phyloP scores from a whole-genome alignment of 2,888 invertebrate genomes.

The Polylopha cassiicola region DNA sequence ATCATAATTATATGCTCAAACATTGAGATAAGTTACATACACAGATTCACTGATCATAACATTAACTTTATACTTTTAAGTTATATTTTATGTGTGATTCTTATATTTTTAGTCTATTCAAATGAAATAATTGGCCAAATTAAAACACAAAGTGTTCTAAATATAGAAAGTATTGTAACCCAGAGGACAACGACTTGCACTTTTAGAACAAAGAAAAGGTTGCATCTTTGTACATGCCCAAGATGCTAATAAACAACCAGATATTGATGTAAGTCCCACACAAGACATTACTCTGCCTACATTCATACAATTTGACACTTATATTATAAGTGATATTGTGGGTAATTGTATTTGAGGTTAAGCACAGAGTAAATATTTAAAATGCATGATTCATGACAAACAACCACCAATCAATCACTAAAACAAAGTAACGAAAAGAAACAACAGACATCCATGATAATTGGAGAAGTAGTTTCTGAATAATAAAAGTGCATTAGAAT shows the following conservation, averaged over 20 bases:
- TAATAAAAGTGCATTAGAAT: conserved; percentile 18
- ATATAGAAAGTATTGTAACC: conserved; percentile 45
- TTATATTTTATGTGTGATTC: background rate
- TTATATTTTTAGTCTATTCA: background rate
- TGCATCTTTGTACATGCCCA: conserved; percentile 1
- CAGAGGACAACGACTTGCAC: conserved; percentile 58
- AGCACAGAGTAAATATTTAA: conserved; percentile 16
- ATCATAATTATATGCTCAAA: too few species aligned
- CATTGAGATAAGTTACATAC: too few species aligned
- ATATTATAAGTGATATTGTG: background rate
- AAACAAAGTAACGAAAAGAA: conserved; percentile 6
- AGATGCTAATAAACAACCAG: conserved; percentile 8
- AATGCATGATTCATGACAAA: conserved; percentile 9
- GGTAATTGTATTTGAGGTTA: conserved; percentile 24
- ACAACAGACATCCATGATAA: conserved; percentile 16
- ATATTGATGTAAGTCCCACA: conserved; percentile 1
- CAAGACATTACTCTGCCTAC: background rate
- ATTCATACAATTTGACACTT: conserved; percentile 7
- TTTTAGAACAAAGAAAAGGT: conserved; percentile 61
- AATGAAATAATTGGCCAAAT: conserved; percentile 9
- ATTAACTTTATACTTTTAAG: background rate
- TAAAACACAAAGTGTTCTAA: conserved; percentile 56
- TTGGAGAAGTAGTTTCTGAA: conserved; percentile 13
- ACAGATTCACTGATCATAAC: too few species aligned
- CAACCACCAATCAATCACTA: conserved; percentile 3